These are phyloP conservation scores for Carcharodon carcharias DNA, from an alignment of 2,797 vertebrate species.

Conservation along the genomic window DNA sequence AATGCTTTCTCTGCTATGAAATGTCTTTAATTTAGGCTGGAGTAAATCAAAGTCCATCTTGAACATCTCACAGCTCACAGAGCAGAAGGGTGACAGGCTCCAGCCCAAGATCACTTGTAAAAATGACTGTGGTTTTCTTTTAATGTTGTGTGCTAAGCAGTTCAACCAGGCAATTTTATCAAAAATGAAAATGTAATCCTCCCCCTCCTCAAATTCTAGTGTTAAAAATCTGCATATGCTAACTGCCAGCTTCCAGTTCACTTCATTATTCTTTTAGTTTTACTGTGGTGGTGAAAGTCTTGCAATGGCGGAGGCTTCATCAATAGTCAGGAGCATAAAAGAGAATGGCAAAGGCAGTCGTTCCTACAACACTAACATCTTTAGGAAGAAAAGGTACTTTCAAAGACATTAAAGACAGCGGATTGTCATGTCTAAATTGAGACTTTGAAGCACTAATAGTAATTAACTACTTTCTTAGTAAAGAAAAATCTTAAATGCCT, in stretches of 20 bases:
- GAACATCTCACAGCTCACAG: constrained; percentile 51
- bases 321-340: neutral
- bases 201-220: neutral
- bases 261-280: neutral
- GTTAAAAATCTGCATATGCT: neutral
- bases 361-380: constrained; percentile 23
- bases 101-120: constrained; percentile 55
- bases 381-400: constrained; percentile 34
- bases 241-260: neutral
- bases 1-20: constrained; percentile 75
- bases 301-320: neutral
- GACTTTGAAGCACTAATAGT: constrained; percentile 69
- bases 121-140: neutral
- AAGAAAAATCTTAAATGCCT: constrained; percentile 69
- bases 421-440: constrained; percentile 57
- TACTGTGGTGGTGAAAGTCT: neutral
- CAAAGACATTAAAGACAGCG: constrained; percentile 42
- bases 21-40: constrained; percentile 67
- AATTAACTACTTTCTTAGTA: constrained; percentile 73
- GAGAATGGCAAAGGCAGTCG: neutral
- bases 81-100: constrained; percentile 37
- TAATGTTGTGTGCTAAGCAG: neutral
- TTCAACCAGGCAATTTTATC: neutral
- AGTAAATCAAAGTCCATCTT: constrained; percentile 69
- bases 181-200: neutral